Evolutionary conservation across 2,888 invertebrate genomes (phyloP).

Genomic region (Protula sp.): DNA sequence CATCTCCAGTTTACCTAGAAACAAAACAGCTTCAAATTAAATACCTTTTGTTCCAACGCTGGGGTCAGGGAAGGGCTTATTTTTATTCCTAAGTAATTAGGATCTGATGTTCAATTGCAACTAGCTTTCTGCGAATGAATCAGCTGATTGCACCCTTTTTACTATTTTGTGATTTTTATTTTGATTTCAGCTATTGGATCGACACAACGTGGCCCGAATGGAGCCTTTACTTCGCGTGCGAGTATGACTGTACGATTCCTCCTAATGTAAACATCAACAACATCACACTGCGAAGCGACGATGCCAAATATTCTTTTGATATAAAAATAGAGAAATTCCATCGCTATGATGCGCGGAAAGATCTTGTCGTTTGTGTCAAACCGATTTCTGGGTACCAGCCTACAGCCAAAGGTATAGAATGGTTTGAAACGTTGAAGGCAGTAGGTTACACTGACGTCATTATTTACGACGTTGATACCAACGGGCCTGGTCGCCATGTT

Average conservation of each 20-base stretch:
- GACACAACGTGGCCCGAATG: slow-evolving; percentile 17
- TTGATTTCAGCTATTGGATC: slow-evolving; percentile 4
- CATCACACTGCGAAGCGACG: slow-evolving; percentile 1
- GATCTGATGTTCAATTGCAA: no score
- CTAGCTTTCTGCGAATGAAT: no score
- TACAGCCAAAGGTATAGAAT: slow-evolving; percentile 9
- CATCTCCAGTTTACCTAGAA: no score
- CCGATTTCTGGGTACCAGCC: slow-evolving; percentile 7
- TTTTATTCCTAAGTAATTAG: no score
- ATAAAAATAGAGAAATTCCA: slow-evolving; percentile 5
- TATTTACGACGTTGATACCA: slow-evolving; percentile 12
- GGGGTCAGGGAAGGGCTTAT: no score
- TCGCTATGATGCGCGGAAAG: background rate
- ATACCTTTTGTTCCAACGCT: no score
- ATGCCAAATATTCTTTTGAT: background rate
- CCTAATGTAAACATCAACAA: background rate
- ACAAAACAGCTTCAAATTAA: no score
- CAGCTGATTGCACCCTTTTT: no score
- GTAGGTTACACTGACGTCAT: slow-evolving; percentile 8
- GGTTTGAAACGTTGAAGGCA: slow-evolving; percentile 12
- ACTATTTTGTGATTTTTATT: no score
- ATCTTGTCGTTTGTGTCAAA: slow-evolving; percentile 14
- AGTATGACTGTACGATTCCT: slow-evolving; percentile 8
- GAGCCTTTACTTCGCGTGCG: slow-evolving; percentile 12
- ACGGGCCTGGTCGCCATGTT: slow-evolving; percentile 9